Conservation (phyloP, 1,140 invertebrate genomes). For the Hyles euphorbiae region DNA sequence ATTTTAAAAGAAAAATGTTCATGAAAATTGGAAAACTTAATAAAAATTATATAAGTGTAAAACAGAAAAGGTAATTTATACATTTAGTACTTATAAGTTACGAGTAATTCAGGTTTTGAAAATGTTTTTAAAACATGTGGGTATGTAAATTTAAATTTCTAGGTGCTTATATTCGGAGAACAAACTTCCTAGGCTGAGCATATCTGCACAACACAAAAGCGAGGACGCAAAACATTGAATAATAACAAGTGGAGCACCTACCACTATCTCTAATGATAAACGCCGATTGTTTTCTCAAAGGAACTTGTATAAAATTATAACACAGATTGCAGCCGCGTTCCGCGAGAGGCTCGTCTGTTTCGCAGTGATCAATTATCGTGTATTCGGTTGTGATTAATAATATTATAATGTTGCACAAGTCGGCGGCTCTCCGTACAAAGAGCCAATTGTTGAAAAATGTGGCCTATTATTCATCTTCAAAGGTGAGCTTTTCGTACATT, state of each 20-base stretch:
- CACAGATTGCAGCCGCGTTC: constrained; percentile 35
- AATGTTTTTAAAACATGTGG: too few species aligned
- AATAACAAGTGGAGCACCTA: not conserved
- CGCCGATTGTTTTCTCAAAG: constrained; percentile 38
- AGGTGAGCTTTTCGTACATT: constrained; percentile 35
- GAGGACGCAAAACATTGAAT: constrained; percentile 3
- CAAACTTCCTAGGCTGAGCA: too few species aligned
- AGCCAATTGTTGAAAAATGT: constrained; percentile 42
- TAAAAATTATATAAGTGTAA: too few species aligned
- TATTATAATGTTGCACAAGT: constrained; percentile 50
- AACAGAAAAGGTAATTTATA: too few species aligned
- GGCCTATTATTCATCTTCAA: constrained; percentile 48
- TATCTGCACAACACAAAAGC: constrained; percentile 5
- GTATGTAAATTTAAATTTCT: too few species aligned
- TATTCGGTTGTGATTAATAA: constrained; percentile 9
- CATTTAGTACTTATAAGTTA: too few species aligned
- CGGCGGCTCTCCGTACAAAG: constrained; percentile 42
- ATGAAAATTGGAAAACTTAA: too few species aligned
- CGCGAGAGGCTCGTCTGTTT: constrained; percentile 24
- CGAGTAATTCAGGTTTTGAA: too few species aligned
- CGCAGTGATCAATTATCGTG: constrained; percentile 7
- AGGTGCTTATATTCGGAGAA: too few species aligned
- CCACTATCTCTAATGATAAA: constrained; percentile 32
- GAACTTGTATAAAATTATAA: constrained; percentile 16
- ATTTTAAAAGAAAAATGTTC: too few species aligned